Evolutionary conservation across 2,888 invertebrate genomes (phyloP), one percentile per base, ranked within the genome.

Genomic region (Xanthorhoe spadicearia): DNA sequence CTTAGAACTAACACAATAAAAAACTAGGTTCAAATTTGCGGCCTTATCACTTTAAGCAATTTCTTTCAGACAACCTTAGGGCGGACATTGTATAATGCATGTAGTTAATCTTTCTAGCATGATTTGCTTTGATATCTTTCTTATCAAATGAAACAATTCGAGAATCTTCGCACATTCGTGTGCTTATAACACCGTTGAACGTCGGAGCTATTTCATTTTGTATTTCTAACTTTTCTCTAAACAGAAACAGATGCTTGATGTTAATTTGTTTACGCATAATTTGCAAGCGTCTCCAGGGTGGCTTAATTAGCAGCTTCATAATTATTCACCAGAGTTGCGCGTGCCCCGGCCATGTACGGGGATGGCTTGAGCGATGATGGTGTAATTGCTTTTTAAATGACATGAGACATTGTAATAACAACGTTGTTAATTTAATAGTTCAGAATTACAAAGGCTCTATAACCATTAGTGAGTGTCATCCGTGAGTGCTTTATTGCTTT

Each of bases 201-300:
- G 63, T 63, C 67, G 58, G 32, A 5, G 32, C 7, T 7, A 32
- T 7, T 32, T 32, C 32, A 61, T 70, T 67, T 57, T 65, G 53
- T 43, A 67, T 66, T 58, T 38, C 49, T 23, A 65, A 69, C 66
- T 70, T 71, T 66, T 68, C 53, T 57, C 57, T 23, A 69, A 69
- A 71, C 61, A 67, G 64, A 69, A 70, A 69, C 71, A 71, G 69
- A 69, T 70, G 66, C 49, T 69, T 56, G 62, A 35, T 67, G 64
- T 64, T 72, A 68, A 72, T 72, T 72, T 70, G 74, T 68, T 70
- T 69, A 72, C 70, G 68, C 69, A 69, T 64, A 72, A 70, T 70
- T 74, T 72, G 67, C 67, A 66, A 69, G 58, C 62, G 68, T 68
- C 70, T 68, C 55, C 62, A 51, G 65, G 58, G 67, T 61, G 54